Evolutionary conservation across 2,797 vertebrate genomes (phyloP).

Genomic region (Bradypodion ventrale): DNA sequence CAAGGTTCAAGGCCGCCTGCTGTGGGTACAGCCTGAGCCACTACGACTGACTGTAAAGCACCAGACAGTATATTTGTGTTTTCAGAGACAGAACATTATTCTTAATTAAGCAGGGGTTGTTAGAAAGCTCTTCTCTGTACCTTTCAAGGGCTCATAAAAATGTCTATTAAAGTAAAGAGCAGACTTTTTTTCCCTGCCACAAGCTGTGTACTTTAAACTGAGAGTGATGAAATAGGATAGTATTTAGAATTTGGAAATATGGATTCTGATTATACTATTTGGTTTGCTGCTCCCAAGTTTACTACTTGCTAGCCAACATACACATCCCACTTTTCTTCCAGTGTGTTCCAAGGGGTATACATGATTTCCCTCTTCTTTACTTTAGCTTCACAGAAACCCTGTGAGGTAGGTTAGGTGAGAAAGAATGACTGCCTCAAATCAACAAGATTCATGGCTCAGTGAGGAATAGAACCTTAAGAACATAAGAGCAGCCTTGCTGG

Average conservation of each 20-base stretch:
- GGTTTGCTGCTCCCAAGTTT: no score
- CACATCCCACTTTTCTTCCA: no score
- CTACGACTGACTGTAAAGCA: neutral
- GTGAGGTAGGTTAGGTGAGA: no score
- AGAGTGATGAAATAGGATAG: neutral
- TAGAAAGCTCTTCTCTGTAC: neutral
- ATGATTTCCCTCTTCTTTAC: no score
- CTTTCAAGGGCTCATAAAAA: conserved; percentile 10
- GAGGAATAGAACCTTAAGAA: no score
- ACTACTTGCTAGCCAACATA: no score
- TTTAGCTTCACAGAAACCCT: no score
- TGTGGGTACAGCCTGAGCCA: conserved; percentile 17
- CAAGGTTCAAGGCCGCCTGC: conserved; percentile 14
- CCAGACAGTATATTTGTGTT: conserved; percentile 1
- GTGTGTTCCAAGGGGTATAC: no score
- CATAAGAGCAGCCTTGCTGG: no score
- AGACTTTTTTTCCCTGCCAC: neutral
- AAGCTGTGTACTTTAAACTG: neutral
- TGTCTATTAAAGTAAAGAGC: neutral
- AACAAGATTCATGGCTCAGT: no score
- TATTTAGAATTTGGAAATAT: neutral
- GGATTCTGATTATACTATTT: neutral
- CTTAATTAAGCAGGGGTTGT: neutral
- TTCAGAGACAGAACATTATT: conserved; percentile 1
- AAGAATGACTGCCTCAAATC: no score